Base-by-base conservation (phyloP, 2,113 vertebrate genomes). In the Tenrec ecaudatus region DNA sequence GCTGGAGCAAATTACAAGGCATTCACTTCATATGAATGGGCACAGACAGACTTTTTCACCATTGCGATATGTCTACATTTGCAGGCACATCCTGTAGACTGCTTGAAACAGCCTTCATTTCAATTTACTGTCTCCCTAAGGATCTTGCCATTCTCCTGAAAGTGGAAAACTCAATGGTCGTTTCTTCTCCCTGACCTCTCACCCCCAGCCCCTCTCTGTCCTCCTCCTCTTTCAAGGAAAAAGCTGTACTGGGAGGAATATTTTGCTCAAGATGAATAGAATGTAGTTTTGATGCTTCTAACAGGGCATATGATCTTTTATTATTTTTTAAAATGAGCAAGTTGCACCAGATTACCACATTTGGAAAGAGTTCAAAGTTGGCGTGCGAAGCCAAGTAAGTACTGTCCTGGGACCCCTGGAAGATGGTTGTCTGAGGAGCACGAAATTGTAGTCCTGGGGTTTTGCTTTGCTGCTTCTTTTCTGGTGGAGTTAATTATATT, bases 41-140 rank as follows among this genome's bases (percentile, higher is more conserved):
- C 99, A 99, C 99, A 98, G 98, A 99, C 99, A 99, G 99, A 99
- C 99, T 98, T 99, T 99, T 99, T 99, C 98, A 98, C 99, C 99
- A 99, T 99, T 99, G 98, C 97, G 97, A 98, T 98, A 97, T 97
- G 98, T 99, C 99, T 98, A 98, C 98, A 99, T 99, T 98, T 99
- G 99, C 99, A 99, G 99, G 98, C 99, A 99, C 97, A 99, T 99
- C 99, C 99, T 99, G 99, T 99, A 99, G 98, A 98, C 99, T 98
- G 98, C 98, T 98, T 97, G 98, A 97, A 98, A 99, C 99, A 99
- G 99, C 98, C 99, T 99, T 99, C 98, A 98, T 99, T 99, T 99
- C 99, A 99, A 99, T 99, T 99, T 99, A 98, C 98, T 98, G 98
- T 99, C 98, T 99, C 99, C 99, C 99, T 0, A 82, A 97, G 99